Evolutionary conservation across 2,797 vertebrate species (phyloP).

Genomic region (Dipus sagitta): DNA sequence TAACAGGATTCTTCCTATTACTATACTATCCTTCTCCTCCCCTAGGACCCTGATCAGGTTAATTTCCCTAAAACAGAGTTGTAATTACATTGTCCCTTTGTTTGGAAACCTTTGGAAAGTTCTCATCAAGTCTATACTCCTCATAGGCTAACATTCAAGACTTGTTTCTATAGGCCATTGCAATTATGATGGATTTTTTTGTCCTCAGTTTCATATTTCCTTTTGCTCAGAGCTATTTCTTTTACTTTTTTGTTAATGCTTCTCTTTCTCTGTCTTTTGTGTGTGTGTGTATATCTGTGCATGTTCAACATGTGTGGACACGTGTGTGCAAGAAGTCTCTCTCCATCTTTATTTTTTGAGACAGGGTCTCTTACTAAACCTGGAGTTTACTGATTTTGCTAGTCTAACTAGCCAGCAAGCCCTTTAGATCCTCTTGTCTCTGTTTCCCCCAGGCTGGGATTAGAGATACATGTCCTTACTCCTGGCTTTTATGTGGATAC

Average conservation of each 20-base stretch:
- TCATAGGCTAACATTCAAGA: background rate
- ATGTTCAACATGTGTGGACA: too few relatives aligned
- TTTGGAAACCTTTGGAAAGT: background rate
- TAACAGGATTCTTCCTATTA: background rate
- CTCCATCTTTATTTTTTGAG: too few relatives aligned
- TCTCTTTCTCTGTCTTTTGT: too few relatives aligned
- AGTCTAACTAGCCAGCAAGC: too few relatives aligned
- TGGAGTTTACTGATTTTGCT: too few relatives aligned
- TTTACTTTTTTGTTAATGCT: background rate
- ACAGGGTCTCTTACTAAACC: too few relatives aligned
- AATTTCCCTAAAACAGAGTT: conserved; percentile 3
- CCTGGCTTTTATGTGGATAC: too few relatives aligned
- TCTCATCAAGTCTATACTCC: background rate
- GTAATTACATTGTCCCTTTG: background rate
- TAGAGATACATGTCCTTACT: too few relatives aligned
- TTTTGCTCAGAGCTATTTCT: background rate
- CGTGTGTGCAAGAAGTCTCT: too few relatives aligned
- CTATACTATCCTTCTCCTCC: background rate
- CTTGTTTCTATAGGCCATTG: background rate
- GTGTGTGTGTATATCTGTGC: too few relatives aligned
- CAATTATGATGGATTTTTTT: background rate
- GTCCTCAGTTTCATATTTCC: background rate
- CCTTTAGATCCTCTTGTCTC: too few relatives aligned
- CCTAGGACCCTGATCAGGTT: background rate
- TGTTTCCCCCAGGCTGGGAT: too few relatives aligned